These are phyloP conservation scores for Arbacia lixula DNA, from an alignment of 53 echinoderm and acorn worm genomes.

Conservation along the genomic window DNA sequence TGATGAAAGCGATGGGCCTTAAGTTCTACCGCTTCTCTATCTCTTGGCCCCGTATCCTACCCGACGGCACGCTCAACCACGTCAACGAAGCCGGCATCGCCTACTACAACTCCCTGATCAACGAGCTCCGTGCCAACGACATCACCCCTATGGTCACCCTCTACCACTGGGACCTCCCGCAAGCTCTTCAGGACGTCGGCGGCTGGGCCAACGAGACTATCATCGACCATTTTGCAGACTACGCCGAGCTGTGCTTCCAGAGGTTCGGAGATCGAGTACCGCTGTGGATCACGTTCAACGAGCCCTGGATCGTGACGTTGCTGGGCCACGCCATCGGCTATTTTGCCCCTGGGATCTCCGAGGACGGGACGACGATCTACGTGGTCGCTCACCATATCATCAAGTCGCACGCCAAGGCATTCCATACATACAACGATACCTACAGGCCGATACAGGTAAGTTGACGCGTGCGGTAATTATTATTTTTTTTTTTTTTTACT, in stretches of 20 bases:
- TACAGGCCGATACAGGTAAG: conserved; percentile 60
- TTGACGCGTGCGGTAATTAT: not conserved
- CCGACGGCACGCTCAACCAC: conserved; percentile 71
- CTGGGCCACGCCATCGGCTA: conserved; percentile 71
- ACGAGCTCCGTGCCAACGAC: conserved; percentile 76
- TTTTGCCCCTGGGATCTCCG: conserved; percentile 76
- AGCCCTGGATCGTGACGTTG: conserved; percentile 83
- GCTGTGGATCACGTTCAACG: conserved; percentile 91
- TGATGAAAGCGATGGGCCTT: conserved; percentile 87
- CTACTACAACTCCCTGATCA: conserved; percentile 90
- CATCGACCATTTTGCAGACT: conserved; percentile 70
- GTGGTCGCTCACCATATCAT: conserved; percentile 76
- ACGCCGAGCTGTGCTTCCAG: conserved; percentile 82
- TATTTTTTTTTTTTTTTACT: not conserved
- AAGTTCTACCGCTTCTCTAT: conserved; percentile 88
- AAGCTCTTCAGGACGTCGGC: conserved; percentile 81
- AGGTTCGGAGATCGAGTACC: conserved; percentile 81
- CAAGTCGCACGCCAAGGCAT: conserved; percentile 74
- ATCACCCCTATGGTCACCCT: conserved; percentile 91
- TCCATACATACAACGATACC: conserved; percentile 69
- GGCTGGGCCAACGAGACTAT: conserved; percentile 80
- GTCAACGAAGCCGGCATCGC: conserved; percentile 79
- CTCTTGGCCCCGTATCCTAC: conserved; percentile 89
- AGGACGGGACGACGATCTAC: conserved; percentile 65
- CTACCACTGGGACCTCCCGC: conserved; percentile 96